These are phyloP conservation scores for Microctonus aethiopoides DNA, from an alignment of 2,888 invertebrate species.

Conservation along the genomic window DNA sequence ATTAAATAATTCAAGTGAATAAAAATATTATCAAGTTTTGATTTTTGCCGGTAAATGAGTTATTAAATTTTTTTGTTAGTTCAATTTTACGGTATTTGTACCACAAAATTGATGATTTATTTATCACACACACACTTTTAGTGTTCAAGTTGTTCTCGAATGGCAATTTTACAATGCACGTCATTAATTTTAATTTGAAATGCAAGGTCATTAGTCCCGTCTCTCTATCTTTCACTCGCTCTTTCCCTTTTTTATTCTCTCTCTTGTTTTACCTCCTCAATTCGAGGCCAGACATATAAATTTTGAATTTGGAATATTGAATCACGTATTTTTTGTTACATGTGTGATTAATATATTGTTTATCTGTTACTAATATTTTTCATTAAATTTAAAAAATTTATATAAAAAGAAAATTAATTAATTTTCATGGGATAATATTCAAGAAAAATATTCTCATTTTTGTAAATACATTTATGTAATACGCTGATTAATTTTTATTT, in stretches of 20 bases:
- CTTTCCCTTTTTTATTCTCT: background rate
- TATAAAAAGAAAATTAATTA: too few species aligned
- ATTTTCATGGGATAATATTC: too few species aligned
- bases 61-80: background rate
- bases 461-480: too few species aligned
- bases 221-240: background rate
- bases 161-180: background rate
- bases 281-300: background rate
- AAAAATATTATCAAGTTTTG: too few species aligned
- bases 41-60: too few species aligned
- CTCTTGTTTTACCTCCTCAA: background rate
- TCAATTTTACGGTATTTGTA: background rate
- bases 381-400: too few species aligned
- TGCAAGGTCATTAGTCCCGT: background rate
- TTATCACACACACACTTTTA: background rate
- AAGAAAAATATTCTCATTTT: too few species aligned
- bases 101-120: background rate
- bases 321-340: too few species aligned
- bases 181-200: constrained; percentile 1
- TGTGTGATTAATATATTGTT: too few species aligned
- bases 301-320: background rate
- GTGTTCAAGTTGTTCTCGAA: background rate
- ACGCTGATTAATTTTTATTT: too few species aligned
- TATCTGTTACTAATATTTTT: too few species aligned
- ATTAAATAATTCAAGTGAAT: background rate